Base-by-base conservation (phyloP, 2,113 vertebrate species). In the Pituophis catenifer region DNA sequence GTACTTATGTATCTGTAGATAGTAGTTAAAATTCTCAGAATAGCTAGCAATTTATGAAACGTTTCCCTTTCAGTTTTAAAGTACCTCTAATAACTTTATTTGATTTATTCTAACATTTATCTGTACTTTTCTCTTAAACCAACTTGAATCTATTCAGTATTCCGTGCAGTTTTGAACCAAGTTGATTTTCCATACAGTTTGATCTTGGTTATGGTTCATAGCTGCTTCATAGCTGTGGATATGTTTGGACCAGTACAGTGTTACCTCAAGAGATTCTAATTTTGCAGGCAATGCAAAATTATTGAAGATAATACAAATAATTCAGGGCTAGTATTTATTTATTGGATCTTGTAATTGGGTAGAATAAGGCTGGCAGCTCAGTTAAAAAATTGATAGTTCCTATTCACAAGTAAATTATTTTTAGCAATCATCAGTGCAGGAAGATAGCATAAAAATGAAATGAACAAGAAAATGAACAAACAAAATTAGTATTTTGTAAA, bases 391-490 rank as follows among this genome's bases (percentile, higher is more conserved):
- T 96, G 95, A 97, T 97, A 96, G 94, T 94, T 95, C 96, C 95
- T 95, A 95, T 95, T 93, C 29, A 38, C 95, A 95, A 96, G 95
- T 95, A 96, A 96, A 97, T 96, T 95, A 96, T 96, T 97, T 97
- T 96, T 94, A 95, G 95, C 94, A 93, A 94, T 93, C 0, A 3
- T 88, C 48, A 15, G 91, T 89, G 94, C 93, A 97, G 96, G 95
- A 90, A 94, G 95, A 94, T 95, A 96, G 94, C 95, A 96, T 97
- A 96, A 95, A 97, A 95, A 8, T 95, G 95, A 96, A 96, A 96
- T 90, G 96, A 95, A 93, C 93, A 95, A 89, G 93, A 94, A 92
- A 95, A 95, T 94, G 91, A 90, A 95, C 95, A 93, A 94, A 95
- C 95, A 13, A 94, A 85, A 24, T 95, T 94, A 92, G 89, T 87